Evolutionary conservation across 2,888 invertebrate genomes (phyloP).

Genomic region (Shargacucullia verbasci): DNA sequence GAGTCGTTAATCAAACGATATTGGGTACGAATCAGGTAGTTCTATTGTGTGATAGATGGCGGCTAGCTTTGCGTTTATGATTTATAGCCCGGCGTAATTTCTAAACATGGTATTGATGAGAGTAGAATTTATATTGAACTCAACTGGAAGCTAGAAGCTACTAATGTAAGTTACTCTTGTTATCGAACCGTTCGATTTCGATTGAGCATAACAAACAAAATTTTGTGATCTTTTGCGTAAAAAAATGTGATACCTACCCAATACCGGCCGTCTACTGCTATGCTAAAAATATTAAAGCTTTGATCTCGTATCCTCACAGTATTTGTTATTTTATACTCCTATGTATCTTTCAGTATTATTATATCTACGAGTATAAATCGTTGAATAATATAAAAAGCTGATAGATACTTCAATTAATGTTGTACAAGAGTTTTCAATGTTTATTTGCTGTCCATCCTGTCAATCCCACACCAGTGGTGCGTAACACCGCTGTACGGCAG

Average conservation of each 20-base stretch:
- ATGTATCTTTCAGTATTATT: too few relatives aligned
- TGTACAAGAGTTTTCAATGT: constrained; percentile 4
- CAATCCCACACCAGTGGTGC: constrained; percentile 77
- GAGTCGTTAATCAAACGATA: constrained; percentile 87
- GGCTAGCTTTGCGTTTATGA: constrained; percentile 80
- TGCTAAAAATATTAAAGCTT: too few relatives aligned
- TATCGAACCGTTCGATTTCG: constrained; percentile 32
- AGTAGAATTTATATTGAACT: constrained; percentile 66
- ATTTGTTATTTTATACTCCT: too few relatives aligned
- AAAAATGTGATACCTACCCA: background rate
- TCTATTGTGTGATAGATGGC: constrained; percentile 80
- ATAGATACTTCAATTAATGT: too few relatives aligned
- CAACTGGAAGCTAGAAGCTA: constrained; percentile 64
- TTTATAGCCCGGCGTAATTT: constrained; percentile 80
- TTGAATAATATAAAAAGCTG: too few relatives aligned
- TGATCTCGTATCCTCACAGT: too few relatives aligned
- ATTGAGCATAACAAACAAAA: constrained; percentile 53
- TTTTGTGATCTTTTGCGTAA: background rate
- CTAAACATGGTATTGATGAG: constrained; percentile 77
- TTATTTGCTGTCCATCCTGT: constrained; percentile 22
- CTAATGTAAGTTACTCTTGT: constrained; percentile 66
- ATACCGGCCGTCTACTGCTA: background rate
- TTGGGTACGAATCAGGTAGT: constrained; percentile 87
- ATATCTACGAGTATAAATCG: too few relatives aligned
- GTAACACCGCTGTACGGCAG: constrained; percentile 68